phyloP scores from a whole-genome alignment of 2,113 vertebrate genomes.

The Coreoperca whiteheadi region DNA sequence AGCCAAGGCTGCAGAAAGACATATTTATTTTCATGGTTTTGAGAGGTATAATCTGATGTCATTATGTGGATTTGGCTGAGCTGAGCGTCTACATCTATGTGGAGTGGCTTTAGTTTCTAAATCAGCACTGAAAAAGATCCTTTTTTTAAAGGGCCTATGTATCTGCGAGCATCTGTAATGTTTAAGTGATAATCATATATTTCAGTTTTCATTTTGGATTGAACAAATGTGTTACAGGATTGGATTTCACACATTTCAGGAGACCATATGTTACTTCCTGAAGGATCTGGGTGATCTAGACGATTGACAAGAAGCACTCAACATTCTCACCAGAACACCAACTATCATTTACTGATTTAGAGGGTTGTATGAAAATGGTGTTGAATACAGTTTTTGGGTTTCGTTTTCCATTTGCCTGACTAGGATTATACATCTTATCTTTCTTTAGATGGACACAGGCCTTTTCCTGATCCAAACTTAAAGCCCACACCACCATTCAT shows the following conservation, averaged over 20 bases:
- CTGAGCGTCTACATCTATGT: constrained; percentile 44
- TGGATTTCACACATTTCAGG: constrained; percentile 30
- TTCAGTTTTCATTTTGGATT: constrained; percentile 32
- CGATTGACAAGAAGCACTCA: constrained; percentile 33
- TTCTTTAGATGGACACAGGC: constrained; percentile 35
- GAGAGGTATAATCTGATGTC: constrained; percentile 73
- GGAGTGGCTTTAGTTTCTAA: constrained; percentile 47
- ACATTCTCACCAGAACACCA: constrained; percentile 34
- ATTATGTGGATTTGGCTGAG: constrained; percentile 75
- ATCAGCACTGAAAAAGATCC: constrained; percentile 40
- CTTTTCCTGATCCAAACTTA: constrained; percentile 34
- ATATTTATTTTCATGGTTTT: constrained; percentile 77
- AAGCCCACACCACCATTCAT: constrained; percentile 9
- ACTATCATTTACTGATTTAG: constrained; percentile 18
- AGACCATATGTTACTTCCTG: neutral
- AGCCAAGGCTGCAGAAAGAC: constrained; percentile 69
- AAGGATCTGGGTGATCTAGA: constrained; percentile 28
- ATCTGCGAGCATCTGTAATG: constrained; percentile 7
- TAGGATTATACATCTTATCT: constrained; percentile 8
- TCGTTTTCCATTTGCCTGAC: neutral
- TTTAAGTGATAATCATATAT: constrained; percentile 40
- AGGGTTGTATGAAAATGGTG: constrained; percentile 11
- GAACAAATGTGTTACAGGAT: constrained; percentile 22
- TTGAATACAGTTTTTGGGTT: constrained; percentile 8
- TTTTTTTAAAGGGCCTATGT: neutral